Base-by-base conservation (phyloP, 1,140 invertebrate species). In the Helicoverpa armigera region DNA sequence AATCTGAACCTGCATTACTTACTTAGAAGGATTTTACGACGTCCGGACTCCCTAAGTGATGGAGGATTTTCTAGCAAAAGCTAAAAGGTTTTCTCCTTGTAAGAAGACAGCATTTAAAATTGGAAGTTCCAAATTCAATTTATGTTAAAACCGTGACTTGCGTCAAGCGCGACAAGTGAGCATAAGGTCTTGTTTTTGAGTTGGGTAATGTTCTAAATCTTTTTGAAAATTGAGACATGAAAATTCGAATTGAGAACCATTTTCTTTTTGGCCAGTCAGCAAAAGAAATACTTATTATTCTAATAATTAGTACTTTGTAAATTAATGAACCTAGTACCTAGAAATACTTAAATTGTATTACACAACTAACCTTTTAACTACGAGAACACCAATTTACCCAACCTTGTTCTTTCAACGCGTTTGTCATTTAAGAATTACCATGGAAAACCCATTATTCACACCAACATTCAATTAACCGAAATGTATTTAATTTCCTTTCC, bases 401-500 rank as follows among this genome's bases (percentile, higher is more conserved):
- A 9, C 5, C 35, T 43, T 43, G 35, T 43, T 9, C 35, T 43
- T 43, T 43, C 35, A 9, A 43, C 35, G 35, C 35, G 35, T 43
- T 43, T 43, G 35, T 43, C 35, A 43, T 31, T 18, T 11, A 11
- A 18, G 18, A 48, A 69, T 69, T 61, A 63, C n/a, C 60, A 76
- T 76, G 51, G n/a, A 23, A 76, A 76, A 51, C 16, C 43, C n/a
- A 60, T 60, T 74, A 60, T 23, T 74, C 31, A 43, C 54, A 56
- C 16, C 31, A 43, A 43, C 72, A 18, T 74, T 74, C 31, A 48
- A 60, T 60, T 74, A 60, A 16, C 31, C 18, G 31, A 63, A 76
- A 60, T 61, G 74, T 76, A 63, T 76, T 76, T 63, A 76, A 63
- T 76, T 76, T 63, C 74, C 60, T 51, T 76, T 63, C 16, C 43